phyloP scores from a whole-genome alignment of 2,113 vertebrate genomes.

The Lepus americanus region DNA sequence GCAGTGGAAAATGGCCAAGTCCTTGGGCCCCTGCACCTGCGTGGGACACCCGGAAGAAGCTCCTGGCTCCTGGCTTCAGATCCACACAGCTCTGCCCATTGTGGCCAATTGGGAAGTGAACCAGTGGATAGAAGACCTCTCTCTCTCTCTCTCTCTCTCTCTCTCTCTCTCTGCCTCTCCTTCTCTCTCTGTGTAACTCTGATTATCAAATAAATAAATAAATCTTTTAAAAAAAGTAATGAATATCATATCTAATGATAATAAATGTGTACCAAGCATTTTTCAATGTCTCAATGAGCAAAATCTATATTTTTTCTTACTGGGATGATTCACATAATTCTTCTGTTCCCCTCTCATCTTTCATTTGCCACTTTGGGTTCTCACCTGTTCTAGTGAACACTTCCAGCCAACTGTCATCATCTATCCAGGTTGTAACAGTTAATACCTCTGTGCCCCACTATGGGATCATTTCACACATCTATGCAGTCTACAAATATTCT shows the following conservation, averaged over 20 bases:
- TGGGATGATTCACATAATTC: background rate
- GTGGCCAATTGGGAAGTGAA: too few relatives aligned
- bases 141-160: too few relatives aligned
- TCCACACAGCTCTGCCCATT: too few relatives aligned
- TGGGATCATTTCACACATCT: background rate
- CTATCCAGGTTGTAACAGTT: too few relatives aligned
- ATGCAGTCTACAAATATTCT: background rate
- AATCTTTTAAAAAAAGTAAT: background rate
- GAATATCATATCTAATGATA: background rate
- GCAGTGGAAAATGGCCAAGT: too few relatives aligned
- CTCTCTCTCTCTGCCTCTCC: too few relatives aligned
- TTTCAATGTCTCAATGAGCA: background rate
- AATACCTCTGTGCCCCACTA: rapidly evolving
- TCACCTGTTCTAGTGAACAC: background rate
- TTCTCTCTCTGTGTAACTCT: too few relatives aligned
- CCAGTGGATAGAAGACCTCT: too few relatives aligned
- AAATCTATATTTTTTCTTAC: background rate
- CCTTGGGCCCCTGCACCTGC: too few relatives aligned
- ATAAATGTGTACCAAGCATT: background rate
- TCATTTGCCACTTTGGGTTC: background rate
- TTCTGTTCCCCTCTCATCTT: background rate
- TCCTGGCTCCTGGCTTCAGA: too few relatives aligned
- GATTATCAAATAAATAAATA: background rate
- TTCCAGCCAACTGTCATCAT: background rate
- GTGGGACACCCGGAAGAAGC: too few relatives aligned